Percentiles rank a stretch among this genome's conserved stretches.
Conservation (phyloP, 2,797 vertebrate species). For the Nannoperca obscura region DNA sequence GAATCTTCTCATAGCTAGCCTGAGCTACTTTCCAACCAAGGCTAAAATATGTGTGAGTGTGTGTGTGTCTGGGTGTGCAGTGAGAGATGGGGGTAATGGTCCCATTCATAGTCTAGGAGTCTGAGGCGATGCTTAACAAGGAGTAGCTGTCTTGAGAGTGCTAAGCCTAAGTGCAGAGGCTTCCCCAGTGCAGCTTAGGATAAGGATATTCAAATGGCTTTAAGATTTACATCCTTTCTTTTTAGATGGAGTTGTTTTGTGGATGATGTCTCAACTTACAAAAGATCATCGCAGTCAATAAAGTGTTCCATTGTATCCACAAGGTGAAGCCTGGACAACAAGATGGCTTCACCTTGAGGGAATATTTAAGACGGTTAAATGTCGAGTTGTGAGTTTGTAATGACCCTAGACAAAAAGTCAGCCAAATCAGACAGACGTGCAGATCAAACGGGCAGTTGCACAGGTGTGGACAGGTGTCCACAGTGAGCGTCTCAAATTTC, state of each 20-base stretch:
- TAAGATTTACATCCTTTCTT: slow-evolving; percentile 64
- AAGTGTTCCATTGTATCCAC: not conserved
- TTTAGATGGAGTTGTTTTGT: slow-evolving; percentile 45
- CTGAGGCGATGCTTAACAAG: slow-evolving; percentile 79
- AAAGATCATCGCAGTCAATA: slow-evolving; percentile 21
- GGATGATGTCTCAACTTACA: slow-evolving; percentile 39
- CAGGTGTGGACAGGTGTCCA: slow-evolving; percentile 36
- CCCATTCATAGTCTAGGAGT: slow-evolving; percentile 75
- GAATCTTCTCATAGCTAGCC: slow-evolving; percentile 45
- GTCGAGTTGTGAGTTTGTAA: slow-evolving; percentile 1
- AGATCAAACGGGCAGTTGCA: slow-evolving; percentile 33
- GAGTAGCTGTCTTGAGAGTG: slow-evolving; percentile 78
- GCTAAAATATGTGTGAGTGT: slow-evolving; percentile 47
- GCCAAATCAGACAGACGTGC: slow-evolving; percentile 30
- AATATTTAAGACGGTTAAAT: not conserved
- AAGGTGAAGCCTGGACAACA: slow-evolving; percentile 1
- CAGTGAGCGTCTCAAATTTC: slow-evolving; percentile 42
- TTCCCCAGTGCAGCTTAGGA: slow-evolving; percentile 73
- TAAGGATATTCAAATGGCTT: slow-evolving; percentile 76
- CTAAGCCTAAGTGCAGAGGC: slow-evolving; percentile 78
- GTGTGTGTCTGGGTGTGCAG: slow-evolving; percentile 59
- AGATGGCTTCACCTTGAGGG: not conserved
- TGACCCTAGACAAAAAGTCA: slow-evolving; percentile 23
- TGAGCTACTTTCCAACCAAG: slow-evolving; percentile 54
- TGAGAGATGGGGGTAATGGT: slow-evolving; percentile 77